Percentiles rank a stretch among this genome's conserved stretches.
These are phyloP conservation scores for Chrysemys picta DNA, from an alignment of 2,113 vertebrate genomes.

Conservation along the genomic window DNA sequence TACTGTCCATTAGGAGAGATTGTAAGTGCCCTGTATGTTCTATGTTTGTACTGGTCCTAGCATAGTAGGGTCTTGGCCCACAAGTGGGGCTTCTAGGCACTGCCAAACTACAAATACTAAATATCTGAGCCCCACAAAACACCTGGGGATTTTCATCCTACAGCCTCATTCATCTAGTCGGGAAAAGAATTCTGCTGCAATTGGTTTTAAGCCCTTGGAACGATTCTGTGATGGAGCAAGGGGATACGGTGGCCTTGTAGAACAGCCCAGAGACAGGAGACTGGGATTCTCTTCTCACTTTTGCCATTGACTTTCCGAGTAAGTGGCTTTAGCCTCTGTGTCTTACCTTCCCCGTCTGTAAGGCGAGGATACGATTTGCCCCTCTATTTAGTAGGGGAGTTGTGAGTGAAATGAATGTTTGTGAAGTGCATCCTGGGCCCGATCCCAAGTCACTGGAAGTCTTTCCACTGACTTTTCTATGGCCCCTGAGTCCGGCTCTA, in stretches of 20 bases:
- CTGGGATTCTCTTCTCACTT: not conserved
- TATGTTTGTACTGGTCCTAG: not conserved
- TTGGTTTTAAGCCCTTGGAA: not conserved
- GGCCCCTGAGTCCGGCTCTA: not conserved
- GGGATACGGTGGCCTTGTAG: not conserved
- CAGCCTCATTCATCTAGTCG: not conserved
- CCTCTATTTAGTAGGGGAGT: no score
- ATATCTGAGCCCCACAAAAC: not conserved
- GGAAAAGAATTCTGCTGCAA: not conserved
- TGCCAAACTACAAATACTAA: not conserved
- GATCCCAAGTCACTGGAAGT: not conserved
- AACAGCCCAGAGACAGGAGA: not conserved
- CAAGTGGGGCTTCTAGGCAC: not conserved
- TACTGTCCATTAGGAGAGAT: fast-evolving
- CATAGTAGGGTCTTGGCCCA: no score
- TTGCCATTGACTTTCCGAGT: not conserved
- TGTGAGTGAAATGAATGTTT: not conserved
- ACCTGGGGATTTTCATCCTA: not conserved
- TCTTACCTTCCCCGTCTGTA: not conserved
- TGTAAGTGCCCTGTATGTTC: not conserved
- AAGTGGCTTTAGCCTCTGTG: not conserved
- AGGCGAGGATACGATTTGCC: not conserved
- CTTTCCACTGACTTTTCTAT: not conserved
- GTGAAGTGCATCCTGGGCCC: not conserved
- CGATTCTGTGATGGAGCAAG: not conserved